Conservation (phyloP, 2,888 invertebrate species). For the Girardia tigrina region DNA sequence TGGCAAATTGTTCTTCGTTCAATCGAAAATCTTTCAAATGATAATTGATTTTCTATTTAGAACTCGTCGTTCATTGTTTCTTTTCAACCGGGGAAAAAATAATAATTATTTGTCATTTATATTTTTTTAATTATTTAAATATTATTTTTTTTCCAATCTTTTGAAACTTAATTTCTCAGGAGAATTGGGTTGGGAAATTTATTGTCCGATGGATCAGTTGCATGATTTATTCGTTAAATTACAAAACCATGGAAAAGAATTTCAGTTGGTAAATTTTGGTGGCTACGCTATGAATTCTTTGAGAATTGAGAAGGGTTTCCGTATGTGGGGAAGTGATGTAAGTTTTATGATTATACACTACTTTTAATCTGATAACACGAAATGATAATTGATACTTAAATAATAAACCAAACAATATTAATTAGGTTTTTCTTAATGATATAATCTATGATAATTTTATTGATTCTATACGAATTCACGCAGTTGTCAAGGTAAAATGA, state of each 20-base stretch:
- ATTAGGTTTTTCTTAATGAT: too few relatives aligned
- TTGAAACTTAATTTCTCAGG: constrained; percentile 39
- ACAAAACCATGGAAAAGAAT: constrained; percentile 43
- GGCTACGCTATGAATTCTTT: constrained; percentile 49
- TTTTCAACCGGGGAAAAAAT: too few relatives aligned
- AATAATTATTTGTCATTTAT: neutral
- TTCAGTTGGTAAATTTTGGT: constrained; percentile 50
- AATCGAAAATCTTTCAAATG: too few relatives aligned
- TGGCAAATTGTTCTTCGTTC: too few relatives aligned
- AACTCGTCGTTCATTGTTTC: too few relatives aligned
- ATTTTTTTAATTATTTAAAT: neutral
- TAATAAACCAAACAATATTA: too few relatives aligned
- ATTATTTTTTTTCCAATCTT: neutral
- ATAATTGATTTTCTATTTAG: too few relatives aligned
- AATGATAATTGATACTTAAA: too few relatives aligned
- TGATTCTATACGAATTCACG: too few relatives aligned
- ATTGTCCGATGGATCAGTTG: constrained; percentile 45
- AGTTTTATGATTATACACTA: constrained; percentile 23
- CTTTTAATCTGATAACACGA: too few relatives aligned
- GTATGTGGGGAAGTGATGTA: constrained; percentile 50
- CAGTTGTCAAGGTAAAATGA: too few relatives aligned
- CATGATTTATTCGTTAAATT: constrained; percentile 47
- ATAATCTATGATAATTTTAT: too few relatives aligned
- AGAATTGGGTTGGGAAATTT: constrained; percentile 52
- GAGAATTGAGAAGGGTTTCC: constrained; percentile 52